Evolutionary conservation across 2,888 invertebrate genomes (phyloP).

Genomic region (Chelonus formosanus): DNA sequence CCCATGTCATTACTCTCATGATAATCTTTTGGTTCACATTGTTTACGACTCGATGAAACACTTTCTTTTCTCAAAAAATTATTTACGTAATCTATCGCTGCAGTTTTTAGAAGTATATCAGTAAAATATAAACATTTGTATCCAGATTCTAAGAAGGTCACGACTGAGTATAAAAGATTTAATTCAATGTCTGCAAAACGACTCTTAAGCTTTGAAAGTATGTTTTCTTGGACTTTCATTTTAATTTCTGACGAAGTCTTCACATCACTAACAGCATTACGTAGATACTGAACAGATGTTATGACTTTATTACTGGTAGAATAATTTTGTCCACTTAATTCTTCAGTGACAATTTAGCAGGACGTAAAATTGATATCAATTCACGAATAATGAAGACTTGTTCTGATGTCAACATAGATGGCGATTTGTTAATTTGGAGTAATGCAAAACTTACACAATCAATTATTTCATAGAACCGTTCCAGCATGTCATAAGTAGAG

Average conservation of each 20-base stretch:
- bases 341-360: not conserved
- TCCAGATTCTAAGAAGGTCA: not conserved
- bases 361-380: not conserved
- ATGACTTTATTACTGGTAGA: not conserved
- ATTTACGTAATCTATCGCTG: too few species aligned
- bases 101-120: not conserved
- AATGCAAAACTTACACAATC: not conserved
- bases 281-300: not conserved
- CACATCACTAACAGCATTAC: not conserved
- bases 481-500: not conserved
- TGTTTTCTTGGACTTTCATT: not conserved
- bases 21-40: too few species aligned
- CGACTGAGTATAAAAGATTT: not conserved
- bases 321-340: not conserved
- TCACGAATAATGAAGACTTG: not conserved
- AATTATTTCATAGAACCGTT: not conserved
- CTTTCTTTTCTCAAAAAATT: too few species aligned
- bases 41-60: too few species aligned
- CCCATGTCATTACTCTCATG: too few species aligned
- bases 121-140: not conserved
- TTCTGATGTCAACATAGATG: not conserved
- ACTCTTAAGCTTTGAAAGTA: not conserved
- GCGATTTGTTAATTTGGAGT: not conserved
- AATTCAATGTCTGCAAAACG: not conserved
- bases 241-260: not conserved